Evolutionary conservation across 2,888 invertebrate species (phyloP).

Genomic region (Lithophane leautieri): DNA sequence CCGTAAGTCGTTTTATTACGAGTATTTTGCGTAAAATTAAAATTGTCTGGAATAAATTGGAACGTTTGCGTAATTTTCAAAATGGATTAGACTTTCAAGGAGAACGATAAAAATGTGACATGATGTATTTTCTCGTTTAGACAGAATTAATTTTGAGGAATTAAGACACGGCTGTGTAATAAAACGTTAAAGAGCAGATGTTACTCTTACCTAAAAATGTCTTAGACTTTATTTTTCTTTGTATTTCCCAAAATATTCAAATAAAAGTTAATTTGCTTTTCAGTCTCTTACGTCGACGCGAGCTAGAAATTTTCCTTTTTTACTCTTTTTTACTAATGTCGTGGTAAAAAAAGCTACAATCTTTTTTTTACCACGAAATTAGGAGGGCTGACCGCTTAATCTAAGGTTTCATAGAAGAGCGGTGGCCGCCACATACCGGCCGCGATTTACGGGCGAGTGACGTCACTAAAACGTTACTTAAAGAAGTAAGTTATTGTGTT

Average conservation of each 20-base stretch:
- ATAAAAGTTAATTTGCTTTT: neutral
- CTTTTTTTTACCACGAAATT: neutral
- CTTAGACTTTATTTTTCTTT: slow-evolving; percentile 3
- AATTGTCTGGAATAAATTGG: slow-evolving; percentile 48
- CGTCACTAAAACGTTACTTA: neutral
- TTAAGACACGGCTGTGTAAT: slow-evolving; percentile 41
- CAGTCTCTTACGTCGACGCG: neutral
- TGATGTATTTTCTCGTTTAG: slow-evolving; percentile 54
- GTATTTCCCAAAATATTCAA: neutral
- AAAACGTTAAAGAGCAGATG: slow-evolving; percentile 34
- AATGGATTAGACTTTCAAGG: slow-evolving; percentile 55
- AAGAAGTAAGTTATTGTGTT: neutral
- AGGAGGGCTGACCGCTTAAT: neutral
- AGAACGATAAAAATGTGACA: slow-evolving; percentile 54
- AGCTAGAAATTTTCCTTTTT: neutral
- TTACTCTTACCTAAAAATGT: slow-evolving; percentile 19
- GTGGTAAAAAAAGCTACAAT: no score
- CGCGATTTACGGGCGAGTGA: neutral
- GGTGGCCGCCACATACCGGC: neutral
- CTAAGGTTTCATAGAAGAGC: no score
- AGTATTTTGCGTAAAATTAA: slow-evolving; percentile 55
- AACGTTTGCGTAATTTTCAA: slow-evolving; percentile 50
- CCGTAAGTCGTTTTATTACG: slow-evolving; percentile 45
- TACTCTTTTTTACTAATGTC: neutral
- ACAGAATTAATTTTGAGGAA: slow-evolving; percentile 50